Evolutionary conservation across 1,140 invertebrate genomes (phyloP).

Genomic region (Geopemphigus sp.): DNA sequence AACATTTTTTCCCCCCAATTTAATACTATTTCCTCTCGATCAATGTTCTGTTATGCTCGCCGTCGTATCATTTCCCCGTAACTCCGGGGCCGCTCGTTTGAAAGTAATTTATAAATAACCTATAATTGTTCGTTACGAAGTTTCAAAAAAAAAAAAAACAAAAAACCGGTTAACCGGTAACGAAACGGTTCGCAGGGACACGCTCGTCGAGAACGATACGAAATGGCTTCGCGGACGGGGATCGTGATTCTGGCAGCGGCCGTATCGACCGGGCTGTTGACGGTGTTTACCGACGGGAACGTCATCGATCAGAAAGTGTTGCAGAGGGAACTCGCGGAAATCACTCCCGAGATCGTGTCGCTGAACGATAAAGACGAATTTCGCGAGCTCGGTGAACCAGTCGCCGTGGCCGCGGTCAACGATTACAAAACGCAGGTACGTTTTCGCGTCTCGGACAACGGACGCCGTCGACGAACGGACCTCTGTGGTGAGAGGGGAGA

Average conservation of each 20-base stretch:
- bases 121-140: too few species aligned
- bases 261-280: background rate
- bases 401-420: background rate
- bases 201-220: background rate
- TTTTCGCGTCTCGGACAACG: too few species aligned
- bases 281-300: background rate
- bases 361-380: slow-evolving; percentile 8
- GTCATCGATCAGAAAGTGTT: slow-evolving; percentile 21
- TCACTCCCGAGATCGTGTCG: slow-evolving; percentile 31
- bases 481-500: too few species aligned
- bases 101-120: too few species aligned
- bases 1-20: too few species aligned
- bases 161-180: too few species aligned
- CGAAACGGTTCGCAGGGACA: background rate
- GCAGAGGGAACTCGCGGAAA: slow-evolving; percentile 27
- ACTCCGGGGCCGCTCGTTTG: too few species aligned
- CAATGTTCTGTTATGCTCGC: too few species aligned
- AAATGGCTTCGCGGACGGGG: slow-evolving; percentile 1
- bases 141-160: too few species aligned
- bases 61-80: too few species aligned
- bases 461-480: too few species aligned
- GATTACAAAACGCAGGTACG: slow-evolving; percentile 23
- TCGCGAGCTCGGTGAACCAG: slow-evolving; percentile 5
- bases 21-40: too few species aligned
- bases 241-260: background rate